Evolutionary conservation across 2,797 vertebrate species (phyloP).

Genomic region (Phalloptychus januarius): DNA sequence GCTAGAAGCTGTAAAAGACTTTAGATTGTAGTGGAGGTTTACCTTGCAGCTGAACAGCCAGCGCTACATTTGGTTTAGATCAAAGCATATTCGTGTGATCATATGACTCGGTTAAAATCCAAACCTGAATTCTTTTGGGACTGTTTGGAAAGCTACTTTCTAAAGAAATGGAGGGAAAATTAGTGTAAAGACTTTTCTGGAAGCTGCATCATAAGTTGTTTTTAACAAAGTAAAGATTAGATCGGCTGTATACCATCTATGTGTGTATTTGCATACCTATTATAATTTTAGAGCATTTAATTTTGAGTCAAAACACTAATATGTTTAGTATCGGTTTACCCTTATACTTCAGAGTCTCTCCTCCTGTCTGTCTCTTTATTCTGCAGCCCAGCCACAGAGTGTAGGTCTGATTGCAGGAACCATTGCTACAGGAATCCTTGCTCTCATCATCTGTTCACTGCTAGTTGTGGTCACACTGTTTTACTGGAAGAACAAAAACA

Average conservation of each 20-base stretch:
- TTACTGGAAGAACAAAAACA: constrained; percentile 98
- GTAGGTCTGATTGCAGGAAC: constrained; percentile 92
- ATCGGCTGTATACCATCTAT: neutral
- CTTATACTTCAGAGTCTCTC: neutral
- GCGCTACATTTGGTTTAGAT: neutral
- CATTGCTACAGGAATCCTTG: constrained; percentile 86
- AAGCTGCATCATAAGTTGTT: neutral
- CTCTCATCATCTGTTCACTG: constrained; percentile 87
- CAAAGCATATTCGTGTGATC: neutral
- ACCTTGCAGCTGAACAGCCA: neutral
- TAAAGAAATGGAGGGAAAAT: neutral
- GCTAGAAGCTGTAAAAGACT: neutral
- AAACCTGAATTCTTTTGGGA: neutral
- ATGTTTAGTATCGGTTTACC: neutral
- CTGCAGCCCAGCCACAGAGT: constrained; percentile 90
- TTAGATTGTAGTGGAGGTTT: neutral
- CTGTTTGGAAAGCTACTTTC: neutral
- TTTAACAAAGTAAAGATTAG: neutral
- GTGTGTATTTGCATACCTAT: neutral
- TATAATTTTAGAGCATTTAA: neutral
- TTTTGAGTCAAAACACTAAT: neutral
- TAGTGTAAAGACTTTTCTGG: neutral
- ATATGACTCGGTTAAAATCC: neutral
- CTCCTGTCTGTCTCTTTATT: constrained; percentile 6
- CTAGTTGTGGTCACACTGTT: constrained; percentile 89